These are phyloP conservation scores for Apotomis betuletana DNA, from an alignment of 2,888 invertebrate genomes.

Conservation along the genomic window DNA sequence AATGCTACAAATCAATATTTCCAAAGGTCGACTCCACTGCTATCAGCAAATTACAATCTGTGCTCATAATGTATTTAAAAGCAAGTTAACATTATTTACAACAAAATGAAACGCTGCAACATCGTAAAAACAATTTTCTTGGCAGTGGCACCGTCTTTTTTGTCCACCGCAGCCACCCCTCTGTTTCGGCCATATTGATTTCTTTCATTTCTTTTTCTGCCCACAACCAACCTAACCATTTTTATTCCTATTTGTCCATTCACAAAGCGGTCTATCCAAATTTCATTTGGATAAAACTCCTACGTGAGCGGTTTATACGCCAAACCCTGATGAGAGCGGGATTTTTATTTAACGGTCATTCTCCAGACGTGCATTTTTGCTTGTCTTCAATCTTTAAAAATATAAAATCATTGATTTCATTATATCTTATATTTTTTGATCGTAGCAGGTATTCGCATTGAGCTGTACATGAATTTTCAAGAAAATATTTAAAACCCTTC, in stretches of 20 bases:
- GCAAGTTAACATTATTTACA: constrained; percentile 25
- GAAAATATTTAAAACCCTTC: no score
- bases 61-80: constrained; percentile 7
- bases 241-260: constrained; percentile 71
- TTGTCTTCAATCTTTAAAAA: no score
- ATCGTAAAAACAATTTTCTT: constrained; percentile 40
- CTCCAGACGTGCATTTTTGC: no score
- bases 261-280: constrained; percentile 65
- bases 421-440: no score
- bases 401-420: no score
- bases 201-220: constrained; percentile 71
- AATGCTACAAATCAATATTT: not conserved
- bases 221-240: constrained; percentile 58
- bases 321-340: constrained; percentile 58
- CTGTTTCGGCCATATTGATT: constrained; percentile 69
- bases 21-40: not conserved
- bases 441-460: no score
- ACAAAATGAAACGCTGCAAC: constrained; percentile 27
- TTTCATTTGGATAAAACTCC: constrained; percentile 70
- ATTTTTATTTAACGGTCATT: constrained; percentile 65
- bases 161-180: constrained; percentile 50
- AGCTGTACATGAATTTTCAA: no score
- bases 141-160: constrained; percentile 28
- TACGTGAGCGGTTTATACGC: constrained; percentile 60
- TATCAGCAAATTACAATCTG: constrained; percentile 15